Conservation (phyloP, 2,888 invertebrate genomes). For the Lasiommata megera region DNA sequence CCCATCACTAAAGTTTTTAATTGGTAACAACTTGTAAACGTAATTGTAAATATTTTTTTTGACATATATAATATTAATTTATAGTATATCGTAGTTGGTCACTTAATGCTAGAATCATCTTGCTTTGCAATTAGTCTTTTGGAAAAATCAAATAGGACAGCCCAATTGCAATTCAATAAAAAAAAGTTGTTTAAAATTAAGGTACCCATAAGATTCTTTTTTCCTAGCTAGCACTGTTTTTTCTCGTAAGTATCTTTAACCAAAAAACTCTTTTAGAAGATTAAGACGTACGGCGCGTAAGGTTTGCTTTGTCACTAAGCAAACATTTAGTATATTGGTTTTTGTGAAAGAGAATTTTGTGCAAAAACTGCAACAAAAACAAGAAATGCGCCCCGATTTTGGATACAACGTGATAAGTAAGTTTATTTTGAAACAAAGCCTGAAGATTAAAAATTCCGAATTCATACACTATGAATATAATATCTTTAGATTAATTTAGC, state of each 20-base stretch:
- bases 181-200: background rate
- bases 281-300: conserved; percentile 37
- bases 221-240: conserved; percentile 21
- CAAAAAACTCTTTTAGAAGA: conserved; percentile 33
- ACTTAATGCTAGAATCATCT: too few relatives aligned
- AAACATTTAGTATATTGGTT: conserved; percentile 63
- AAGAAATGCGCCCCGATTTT: conserved; percentile 53
- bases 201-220: conserved; percentile 3
- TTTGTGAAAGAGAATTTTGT: conserved; percentile 61
- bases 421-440: conserved; percentile 72
- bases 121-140: too few relatives aligned
- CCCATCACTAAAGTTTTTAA: too few relatives aligned
- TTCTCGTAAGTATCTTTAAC: conserved; percentile 39
- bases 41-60: too few relatives aligned
- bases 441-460: conserved; percentile 44
- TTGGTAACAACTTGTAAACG: too few relatives aligned
- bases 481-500: too few relatives aligned
- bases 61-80: too few relatives aligned
- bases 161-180: background rate
- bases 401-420: conserved; percentile 71
- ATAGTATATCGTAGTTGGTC: too few relatives aligned
- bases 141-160: background rate
- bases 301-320: conserved; percentile 65
- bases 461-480: too few relatives aligned
- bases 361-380: conserved; percentile 71